Base-by-base conservation (phyloP, 92 coral and sea anemone genomes). In the Montipora capitata region DNA sequence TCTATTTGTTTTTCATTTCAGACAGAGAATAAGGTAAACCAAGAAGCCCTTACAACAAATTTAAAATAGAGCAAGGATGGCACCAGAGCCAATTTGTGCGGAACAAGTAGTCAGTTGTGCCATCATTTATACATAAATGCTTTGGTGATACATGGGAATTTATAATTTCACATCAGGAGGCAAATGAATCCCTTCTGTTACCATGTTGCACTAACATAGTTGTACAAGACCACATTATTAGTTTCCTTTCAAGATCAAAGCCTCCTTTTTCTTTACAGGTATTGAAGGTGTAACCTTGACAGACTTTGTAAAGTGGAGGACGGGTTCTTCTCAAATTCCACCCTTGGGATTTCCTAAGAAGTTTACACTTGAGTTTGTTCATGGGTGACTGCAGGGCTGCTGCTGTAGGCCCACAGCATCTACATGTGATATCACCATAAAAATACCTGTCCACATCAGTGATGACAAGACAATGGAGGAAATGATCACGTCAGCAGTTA, bases 321-420 rank as follows among this genome's bases (percentile, higher is more conserved):
- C n/a, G n/a, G n/a, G n/a, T n/a, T n/a, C n/a, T n/a, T n/a, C n/a
- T n/a, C n/a, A n/a, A 76, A 67, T 80, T 35, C 91, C 91, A 35
- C 87, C 87, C 3, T 57, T 91, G 9, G 94, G 94, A 15, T 91
- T 86, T 62, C 94, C 94, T 7, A 91, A 91, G 84, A 92, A 73
- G 78, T 78, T 92, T 20, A 82, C 90, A 5, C 74, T 92, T 3
- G 58, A 74, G 52, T 92, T 92, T 92, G 90, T 91, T 12, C 95
- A 91, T 85, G 94, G 93, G 57, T 94, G 95, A 62, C 77, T 17
- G 18, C 68, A 39, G 74, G 89, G 94, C 59, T 91, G 94, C 54
- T 72, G 75, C 75, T 94, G 94, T 86, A 81, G 93, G 7, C 95
- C 95, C 18, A 94, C 95, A 81, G 85, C 92, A 12, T 93, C 96